Evolutionary conservation across 2,797 vertebrate genomes (phyloP), one percentile per base, ranked within the genome.

Genomic region (Cossypha niveicapilla): DNA sequence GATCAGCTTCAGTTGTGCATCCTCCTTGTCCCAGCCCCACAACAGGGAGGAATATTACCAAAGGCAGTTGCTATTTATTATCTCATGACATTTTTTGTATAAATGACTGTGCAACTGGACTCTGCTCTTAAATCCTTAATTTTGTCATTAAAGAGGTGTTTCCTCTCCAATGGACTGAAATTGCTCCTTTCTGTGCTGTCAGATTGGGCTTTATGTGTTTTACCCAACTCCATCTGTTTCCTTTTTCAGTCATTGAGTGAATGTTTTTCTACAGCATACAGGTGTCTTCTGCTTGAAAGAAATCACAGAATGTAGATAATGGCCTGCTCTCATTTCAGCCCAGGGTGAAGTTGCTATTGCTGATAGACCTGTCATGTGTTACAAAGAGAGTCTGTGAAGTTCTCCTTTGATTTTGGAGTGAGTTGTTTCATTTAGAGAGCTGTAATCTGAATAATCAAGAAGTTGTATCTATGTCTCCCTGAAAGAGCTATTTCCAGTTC

Each of bases 81-180:
- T 77, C n/a, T 84, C 44, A 16, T 70, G 35, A 44, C 13, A 32
- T 51, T 70, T 87, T 86, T 70, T 66, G 24, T 62, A 11, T 85
- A 63, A 75, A 77, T 76, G 68, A 62, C 57, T 30, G 5, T 87
- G 34, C 6, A 15, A 50, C 27, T 45, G 56, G 74, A 54, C 45
- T 88, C 60, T 22, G 50, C 42, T 92, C 91, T 96, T 85, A 45
- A 23, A 60, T 66, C 83, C 86, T 89, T 94, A 93, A 74, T 93
- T 94, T 93, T 91, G 87, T 93, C 91, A 65, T 96, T 93, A 88
- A 96, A 93, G 92, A 90, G 83, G 58, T 93, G 56, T 80, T 94
- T 94, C 83, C 34, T 78, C 92, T 96, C 82, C 14, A 24, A 11
- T 82, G 65, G 93, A 60, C 66, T 96, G 96, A 91, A 96, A 97